Evolutionary conservation across 2,113 vertebrate species (phyloP).

Genomic region (Mus musculus): DNA sequence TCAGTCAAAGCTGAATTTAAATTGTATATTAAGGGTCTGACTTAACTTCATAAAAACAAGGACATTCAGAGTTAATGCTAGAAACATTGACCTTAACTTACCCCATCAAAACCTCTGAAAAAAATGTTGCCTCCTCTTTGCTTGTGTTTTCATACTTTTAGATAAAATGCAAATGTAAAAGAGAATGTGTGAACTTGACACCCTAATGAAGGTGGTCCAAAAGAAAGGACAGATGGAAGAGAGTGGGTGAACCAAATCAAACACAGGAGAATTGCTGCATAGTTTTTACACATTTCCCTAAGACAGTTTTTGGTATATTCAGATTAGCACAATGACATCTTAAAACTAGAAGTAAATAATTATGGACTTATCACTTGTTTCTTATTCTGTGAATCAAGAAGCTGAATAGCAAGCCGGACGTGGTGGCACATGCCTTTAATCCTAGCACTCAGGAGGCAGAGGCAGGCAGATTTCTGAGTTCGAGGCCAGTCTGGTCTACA

Average conservation of each 20-base stretch:
- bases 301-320: conserved; percentile 7
- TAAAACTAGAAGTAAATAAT: conserved; percentile 6
- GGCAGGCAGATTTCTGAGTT: too few relatives aligned
- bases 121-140: not conserved
- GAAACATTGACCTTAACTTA: conserved; percentile 70
- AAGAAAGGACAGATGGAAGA: conserved; percentile 28
- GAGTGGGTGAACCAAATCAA: not conserved
- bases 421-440: too few relatives aligned
- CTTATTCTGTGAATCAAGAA: not conserved
- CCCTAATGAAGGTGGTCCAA: not conserved
- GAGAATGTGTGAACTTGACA: conserved; percentile 6
- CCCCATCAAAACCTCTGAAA: conserved; percentile 14
- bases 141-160: conserved; percentile 45
- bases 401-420: not conserved
- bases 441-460: too few relatives aligned
- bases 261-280: not conserved
- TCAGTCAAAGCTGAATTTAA: conserved; percentile 73
- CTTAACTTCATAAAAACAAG: conserved; percentile 72
- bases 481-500: too few relatives aligned
- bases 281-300: not conserved
- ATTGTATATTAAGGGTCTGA: conserved; percentile 67
- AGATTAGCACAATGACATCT: conserved; percentile 36
- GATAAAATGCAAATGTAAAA: conserved; percentile 56
- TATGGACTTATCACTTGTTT: not conserved
- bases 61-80: conserved; percentile 64